These are phyloP conservation scores for Cinclus cinclus DNA, from an alignment of 2,113 vertebrate species.

Conservation along the genomic window DNA sequence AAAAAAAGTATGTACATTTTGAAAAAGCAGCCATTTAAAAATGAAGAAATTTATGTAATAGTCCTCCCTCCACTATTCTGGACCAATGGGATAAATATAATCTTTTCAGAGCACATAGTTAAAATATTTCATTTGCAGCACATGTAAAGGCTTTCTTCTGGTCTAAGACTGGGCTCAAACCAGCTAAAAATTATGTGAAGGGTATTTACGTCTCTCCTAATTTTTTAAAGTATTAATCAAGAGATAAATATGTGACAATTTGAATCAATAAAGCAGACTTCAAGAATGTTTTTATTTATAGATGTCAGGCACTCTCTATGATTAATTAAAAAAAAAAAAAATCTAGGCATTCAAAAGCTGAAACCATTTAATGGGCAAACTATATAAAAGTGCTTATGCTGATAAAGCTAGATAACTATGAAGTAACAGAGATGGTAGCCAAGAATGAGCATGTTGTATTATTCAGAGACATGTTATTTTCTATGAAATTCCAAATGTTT, in stretches of 20 bases:
- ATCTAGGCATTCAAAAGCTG: background rate
- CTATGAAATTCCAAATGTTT: background rate
- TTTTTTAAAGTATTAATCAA: background rate
- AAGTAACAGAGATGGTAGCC: background rate
- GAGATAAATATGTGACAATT: background rate
- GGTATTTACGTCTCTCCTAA: fast-evolving
- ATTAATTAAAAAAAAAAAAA: background rate
- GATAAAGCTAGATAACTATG: background rate
- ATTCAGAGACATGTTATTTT: background rate
- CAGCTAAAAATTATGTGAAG: background rate
- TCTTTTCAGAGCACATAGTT: background rate
- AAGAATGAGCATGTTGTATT: background rate
- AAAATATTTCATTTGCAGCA: background rate
- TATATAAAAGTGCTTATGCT: background rate
- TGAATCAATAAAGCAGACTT: background rate
- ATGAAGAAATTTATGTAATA: background rate
- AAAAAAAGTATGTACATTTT: background rate
- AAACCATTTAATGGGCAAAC: background rate
- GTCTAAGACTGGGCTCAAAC: background rate
- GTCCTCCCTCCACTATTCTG: background rate
- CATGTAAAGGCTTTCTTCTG: background rate
- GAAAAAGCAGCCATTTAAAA: background rate
- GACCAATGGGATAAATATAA: background rate
- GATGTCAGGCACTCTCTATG: background rate
- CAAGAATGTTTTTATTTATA: background rate